Conservation (phyloP, 2,797 vertebrate genomes). For the Bovichtus diacanthus region DNA sequence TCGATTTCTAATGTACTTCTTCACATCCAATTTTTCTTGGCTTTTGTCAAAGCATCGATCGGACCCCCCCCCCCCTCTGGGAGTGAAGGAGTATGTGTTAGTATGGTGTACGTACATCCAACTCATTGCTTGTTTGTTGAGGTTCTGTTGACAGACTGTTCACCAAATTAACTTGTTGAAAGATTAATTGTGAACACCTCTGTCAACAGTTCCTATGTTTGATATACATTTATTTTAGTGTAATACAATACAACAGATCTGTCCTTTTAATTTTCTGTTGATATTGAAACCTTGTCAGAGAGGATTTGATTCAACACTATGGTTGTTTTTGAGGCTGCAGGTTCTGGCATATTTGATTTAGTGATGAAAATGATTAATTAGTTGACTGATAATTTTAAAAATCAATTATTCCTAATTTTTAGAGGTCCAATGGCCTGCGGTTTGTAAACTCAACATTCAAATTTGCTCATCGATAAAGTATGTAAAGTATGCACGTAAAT, state of each 20-base stretch:
- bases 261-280: not conserved
- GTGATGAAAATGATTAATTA: no score
- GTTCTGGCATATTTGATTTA: no score
- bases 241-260: not conserved
- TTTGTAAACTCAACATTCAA: no score
- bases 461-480: no score
- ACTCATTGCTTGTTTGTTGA: not conserved
- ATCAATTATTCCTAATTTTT: no score
- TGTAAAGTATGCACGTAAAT: no score
- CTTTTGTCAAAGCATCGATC: slow-evolving; percentile 49
- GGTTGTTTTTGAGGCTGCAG: not conserved
- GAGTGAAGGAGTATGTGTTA: not conserved
- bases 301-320: not conserved
- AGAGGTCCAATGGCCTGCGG: no score
- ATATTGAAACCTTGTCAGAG: not conserved
- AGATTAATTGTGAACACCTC: not conserved
- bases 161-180: not conserved
- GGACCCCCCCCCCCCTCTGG: not conserved
- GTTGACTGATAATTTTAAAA: not conserved
- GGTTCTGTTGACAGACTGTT: not conserved
- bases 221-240: no score
- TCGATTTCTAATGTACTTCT: slow-evolving; percentile 44
- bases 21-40: slow-evolving; percentile 26
- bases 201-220: no score
- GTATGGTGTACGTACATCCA: not conserved